Evolutionary conservation across 2,888 invertebrate species (phyloP), one percentile per base, ranked within the genome.

Genomic region (Parasteatoda lunata): DNA sequence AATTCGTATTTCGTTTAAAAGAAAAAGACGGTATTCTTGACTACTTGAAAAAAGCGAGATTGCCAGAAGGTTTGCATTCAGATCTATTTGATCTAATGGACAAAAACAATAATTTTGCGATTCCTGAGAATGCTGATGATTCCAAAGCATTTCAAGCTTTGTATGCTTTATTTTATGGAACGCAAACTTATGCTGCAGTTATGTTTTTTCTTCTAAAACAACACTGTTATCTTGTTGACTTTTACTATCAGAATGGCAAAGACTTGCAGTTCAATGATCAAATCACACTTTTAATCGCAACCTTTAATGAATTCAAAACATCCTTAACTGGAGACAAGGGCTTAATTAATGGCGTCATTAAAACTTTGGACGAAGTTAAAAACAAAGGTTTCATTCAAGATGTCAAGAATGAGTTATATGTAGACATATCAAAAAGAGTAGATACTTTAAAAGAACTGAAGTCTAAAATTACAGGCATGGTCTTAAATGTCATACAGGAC

Each of bases 191-290:
- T 48, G 47, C 48, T 45, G 45, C 69, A 13, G 69, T 69, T 13
- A 69, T 69, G 69, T 69, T 48, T 48, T 69, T 69, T 9, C 47
- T 69, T 9, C 45, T 69, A 7, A 45, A 69, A 69, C 47, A 48
- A 13, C 48, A 69, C 47, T 45, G 9, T 48, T 13, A 30, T 69
- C 69, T 69, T 0, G 69, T 47, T 69, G 69, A 69, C 9, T 13
- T 45, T 4, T 69, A 69, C 11, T 69, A 69, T 13, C 69, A 69
- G 47, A 13, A 48, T 47, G 48, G 69, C 4, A 45, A 69, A 3
- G n/a, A 48, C 6, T 47, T 9, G 11, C 30, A 69, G 15, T 69
- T 48, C 45, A 69, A 69, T 9, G 47, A 45, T 3, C 13, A 69
- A 11, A 47, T 69, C 4, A 47, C 15, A 47, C 13, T 45, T 48